Base-by-base conservation (phyloP, 2,113 vertebrate species). In the Poeciliopsis prolifica region DNA sequence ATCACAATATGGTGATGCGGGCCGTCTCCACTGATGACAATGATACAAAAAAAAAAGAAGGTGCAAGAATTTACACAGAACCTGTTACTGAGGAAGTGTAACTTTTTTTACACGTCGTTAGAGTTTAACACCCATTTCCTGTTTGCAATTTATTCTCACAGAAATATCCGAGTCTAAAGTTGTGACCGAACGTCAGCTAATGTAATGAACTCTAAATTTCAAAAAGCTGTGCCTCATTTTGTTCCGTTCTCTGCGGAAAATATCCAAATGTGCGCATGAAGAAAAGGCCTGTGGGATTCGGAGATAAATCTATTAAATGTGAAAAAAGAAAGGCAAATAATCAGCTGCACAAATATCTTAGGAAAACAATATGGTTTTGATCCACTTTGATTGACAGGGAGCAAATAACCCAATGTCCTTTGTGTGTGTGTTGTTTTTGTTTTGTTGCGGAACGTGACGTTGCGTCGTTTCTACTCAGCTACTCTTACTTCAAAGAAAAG, bases 21-120 rank as follows among this genome's bases (percentile, higher is more conserved):
- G 86, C 81, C 76, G 28, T 75, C 68, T 62, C 4, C 30, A 67
- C 79, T 60, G 31, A 71, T 11, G 40, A 68, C 72, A 48, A 40
- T 37, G 44, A 71, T 0, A 0, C 3, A 3, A 37, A 11, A 37
- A 67, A 37, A 11, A 37, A 64, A 54, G 88, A 54, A 88, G 33
- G 80, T 80, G 89, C 15, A 5, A 73, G 65, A 78, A 80, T 81
- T 90, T 31, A 73, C 88, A 75, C 72, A 1, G 74, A 88, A 72
- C 33, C 64, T 63, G 82, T 3, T 74, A 84, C 22, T n/a, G 48
- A 42, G n/a, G 29, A 68, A 40, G 81, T 78, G 70, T 17, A 26
- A 51, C 4, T 58, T n/a, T n/a, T 17, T 60, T 37, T 37, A 65
- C 58, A 42, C 30, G 40, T 70, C 68, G 65, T 80, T 70, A 30